Percentiles rank a stretch among this genome's conserved stretches.
phyloP scores from a whole-genome alignment of 2,113 vertebrate genomes.

The Ageneiosus marmoratus region DNA sequence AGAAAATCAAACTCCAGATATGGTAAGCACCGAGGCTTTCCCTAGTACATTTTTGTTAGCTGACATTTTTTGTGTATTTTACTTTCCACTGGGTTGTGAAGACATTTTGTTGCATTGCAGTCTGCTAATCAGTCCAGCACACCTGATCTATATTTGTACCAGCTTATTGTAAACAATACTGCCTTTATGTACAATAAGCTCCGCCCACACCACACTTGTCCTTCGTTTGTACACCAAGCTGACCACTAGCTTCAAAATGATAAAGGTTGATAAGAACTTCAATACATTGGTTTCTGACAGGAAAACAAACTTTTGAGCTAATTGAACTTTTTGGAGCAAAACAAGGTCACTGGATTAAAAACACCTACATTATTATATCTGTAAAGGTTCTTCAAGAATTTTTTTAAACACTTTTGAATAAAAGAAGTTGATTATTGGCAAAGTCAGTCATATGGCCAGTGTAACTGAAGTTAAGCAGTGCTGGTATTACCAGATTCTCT shows the following conservation, averaged over 20 bases:
- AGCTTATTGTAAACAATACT: not conserved
- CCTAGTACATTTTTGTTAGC: not conserved
- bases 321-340: not conserved
- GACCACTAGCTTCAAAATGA: conserved; percentile 1
- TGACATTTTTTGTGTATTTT: not conserved
- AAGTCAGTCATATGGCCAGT: not conserved
- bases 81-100: not conserved
- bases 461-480: not conserved
- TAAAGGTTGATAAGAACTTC: not conserved
- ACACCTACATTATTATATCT: not conserved
- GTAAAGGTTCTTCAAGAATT: not conserved
- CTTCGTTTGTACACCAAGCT: not conserved
- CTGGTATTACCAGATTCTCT: not conserved
- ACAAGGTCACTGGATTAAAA: not conserved
- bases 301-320: not conserved
- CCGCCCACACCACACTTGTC: not conserved
- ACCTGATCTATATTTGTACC: not conserved
- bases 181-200: not conserved
- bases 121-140: not conserved
- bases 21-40: conserved; percentile 77
- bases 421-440: not conserved
- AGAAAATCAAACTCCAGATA: conserved; percentile 97
- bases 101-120: not conserved
- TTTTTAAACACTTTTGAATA: not conserved
- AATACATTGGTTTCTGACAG: not conserved